Conservation (phyloP, 1,140 invertebrate species). For the Pseudoatta argentina region DNA sequence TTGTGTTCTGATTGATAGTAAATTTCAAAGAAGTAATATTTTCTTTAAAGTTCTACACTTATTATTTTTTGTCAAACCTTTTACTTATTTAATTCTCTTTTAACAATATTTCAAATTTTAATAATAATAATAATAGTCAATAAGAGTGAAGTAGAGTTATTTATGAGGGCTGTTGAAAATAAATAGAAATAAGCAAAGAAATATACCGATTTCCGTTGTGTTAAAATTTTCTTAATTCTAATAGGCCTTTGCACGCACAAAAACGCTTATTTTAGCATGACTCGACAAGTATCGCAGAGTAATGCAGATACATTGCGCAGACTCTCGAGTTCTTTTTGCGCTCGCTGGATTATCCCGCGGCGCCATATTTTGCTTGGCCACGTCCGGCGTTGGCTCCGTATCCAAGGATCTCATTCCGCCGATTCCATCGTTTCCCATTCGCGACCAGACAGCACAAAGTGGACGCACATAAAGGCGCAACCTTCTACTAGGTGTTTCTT, state of each 20-base stretch:
- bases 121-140: neutral
- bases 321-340: conserved; percentile 29
- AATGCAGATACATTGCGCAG: conserved; percentile 55
- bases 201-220: neutral
- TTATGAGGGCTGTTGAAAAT: neutral
- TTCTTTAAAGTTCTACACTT: neutral
- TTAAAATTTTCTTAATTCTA: conserved; percentile 43
- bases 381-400: conserved; percentile 68
- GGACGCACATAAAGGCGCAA: conserved; percentile 72
- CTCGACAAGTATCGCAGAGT: conserved; percentile 19
- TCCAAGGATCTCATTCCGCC: conserved; percentile 73
- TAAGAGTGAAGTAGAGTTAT: neutral
- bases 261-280: conserved; percentile 53
- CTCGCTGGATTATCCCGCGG: conserved; percentile 66
- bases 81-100: neutral
- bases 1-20: neutral
- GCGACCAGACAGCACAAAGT: conserved; percentile 73
- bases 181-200: neutral
- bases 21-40: neutral
- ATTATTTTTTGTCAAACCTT: neutral
- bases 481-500: conserved; percentile 67
- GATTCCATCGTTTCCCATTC: conserved; percentile 66
- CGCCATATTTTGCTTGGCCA: conserved; percentile 72
- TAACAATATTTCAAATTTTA: neutral
- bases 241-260: conserved; percentile 34